These are phyloP conservation scores for Glaucomys volans DNA, from an alignment of 2,113 vertebrate species.

Conservation along the genomic window DNA sequence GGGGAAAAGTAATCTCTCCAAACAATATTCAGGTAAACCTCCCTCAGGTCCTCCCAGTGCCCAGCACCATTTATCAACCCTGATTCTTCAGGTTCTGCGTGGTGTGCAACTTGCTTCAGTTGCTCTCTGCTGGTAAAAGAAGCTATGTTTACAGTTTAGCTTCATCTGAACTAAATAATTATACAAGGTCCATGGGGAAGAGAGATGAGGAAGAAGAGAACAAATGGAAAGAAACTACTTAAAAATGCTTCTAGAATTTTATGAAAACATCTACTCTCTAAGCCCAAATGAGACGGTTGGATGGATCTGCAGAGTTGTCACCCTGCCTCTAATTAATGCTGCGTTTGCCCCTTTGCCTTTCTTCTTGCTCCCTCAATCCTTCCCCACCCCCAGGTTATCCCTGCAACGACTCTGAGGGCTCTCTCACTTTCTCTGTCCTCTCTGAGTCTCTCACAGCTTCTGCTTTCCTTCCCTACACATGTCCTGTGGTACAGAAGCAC, in stretches of 20 bases:
- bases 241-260: not conserved
- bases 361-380: not conserved
- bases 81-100: constrained; percentile 37
- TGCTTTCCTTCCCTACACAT: not conserved
- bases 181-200: constrained; percentile 7
- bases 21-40: not conserved
- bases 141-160: constrained; percentile 36
- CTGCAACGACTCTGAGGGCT: not conserved
- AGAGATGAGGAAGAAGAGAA: not conserved
- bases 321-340: not conserved
- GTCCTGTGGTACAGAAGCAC: not conserved
- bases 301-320: not conserved
- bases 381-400: not conserved
- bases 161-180: not conserved
- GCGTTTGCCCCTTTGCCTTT: not conserved
- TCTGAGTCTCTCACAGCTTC: not conserved
- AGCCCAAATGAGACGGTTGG: not conserved
- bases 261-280: not conserved
- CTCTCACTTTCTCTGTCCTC: accelerated
- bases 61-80: not conserved
- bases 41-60: not conserved
- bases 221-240: not conserved
- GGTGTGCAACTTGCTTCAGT: not conserved
- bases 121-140: not conserved
- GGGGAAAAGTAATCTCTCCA: not conserved